Conservation (phyloP, 2,888 invertebrate species). For the Sminthurinus aureus region DNA sequence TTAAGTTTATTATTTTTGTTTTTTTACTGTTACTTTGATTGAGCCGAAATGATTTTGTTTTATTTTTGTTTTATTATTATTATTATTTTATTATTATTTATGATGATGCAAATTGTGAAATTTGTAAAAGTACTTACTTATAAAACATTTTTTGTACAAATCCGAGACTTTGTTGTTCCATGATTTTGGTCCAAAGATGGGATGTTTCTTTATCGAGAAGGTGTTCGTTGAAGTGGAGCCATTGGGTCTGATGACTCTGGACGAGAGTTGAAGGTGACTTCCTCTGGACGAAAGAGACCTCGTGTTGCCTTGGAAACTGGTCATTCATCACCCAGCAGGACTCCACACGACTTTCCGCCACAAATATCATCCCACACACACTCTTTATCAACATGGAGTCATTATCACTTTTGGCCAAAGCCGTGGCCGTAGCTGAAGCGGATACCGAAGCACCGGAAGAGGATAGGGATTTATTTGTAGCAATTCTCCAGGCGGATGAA, state of each 20-base stretch:
- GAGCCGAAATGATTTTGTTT: background rate
- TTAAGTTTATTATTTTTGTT: background rate
- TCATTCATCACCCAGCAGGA: slow-evolving; percentile 27
- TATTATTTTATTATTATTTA: background rate
- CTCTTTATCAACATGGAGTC: slow-evolving; percentile 25
- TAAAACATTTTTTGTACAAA: slow-evolving; percentile 26
- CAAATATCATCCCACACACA: slow-evolving; percentile 36
- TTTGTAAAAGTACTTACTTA: slow-evolving; percentile 15
- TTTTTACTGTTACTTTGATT: background rate
- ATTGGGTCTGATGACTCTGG: slow-evolving; percentile 20
- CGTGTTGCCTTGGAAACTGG: background rate
- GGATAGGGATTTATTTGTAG: slow-evolving; percentile 10
- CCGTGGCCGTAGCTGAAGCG: no score
- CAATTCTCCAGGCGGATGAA: slow-evolving; percentile 27
- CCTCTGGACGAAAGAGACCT: slow-evolving; percentile 7
- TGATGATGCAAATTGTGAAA: background rate
- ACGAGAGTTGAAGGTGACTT: slow-evolving; percentile 22
- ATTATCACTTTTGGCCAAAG: slow-evolving; percentile 10
- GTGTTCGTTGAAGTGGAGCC: background rate
- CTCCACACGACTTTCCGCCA: slow-evolving; percentile 28
- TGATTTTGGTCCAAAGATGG: slow-evolving; percentile 32
- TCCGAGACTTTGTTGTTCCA: slow-evolving; percentile 29
- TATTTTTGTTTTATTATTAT: background rate
- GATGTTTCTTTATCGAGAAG: background rate
- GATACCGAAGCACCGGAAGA: no score